Evolutionary conservation across 1,140 invertebrate genomes (phyloP).

Genomic region (Melipona quadrifasciata): DNA sequence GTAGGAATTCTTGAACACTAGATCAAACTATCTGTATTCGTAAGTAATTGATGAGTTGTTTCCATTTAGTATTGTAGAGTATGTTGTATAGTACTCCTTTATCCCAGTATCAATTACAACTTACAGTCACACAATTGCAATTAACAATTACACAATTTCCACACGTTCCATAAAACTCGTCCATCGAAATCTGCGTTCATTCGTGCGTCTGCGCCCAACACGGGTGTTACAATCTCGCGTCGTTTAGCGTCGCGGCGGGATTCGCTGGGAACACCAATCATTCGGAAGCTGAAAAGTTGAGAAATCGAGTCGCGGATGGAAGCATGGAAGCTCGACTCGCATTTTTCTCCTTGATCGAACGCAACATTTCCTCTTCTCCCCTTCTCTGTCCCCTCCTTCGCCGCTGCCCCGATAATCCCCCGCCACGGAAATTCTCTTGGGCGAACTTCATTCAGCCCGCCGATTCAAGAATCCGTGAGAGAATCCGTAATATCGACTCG

Average conservation of each 20-base stretch:
- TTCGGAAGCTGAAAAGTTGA: not conserved
- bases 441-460: conserved; percentile 51
- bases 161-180: not conserved
- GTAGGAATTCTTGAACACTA: not conserved
- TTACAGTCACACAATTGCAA: too few relatives aligned
- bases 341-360: conserved; percentile 19
- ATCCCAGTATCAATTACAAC: too few relatives aligned
- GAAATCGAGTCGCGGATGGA: not conserved
- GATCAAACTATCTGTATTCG: not conserved
- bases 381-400: not conserved
- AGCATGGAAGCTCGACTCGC: not conserved
- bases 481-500: conserved; percentile 61
- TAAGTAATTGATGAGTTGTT: too few relatives aligned
- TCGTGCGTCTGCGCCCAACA: not conserved
- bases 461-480: conserved; percentile 35
- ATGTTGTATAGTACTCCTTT: too few relatives aligned
- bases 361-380: conserved; percentile 3
- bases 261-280: not conserved
- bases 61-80: too few relatives aligned
- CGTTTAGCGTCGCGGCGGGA: not conserved
- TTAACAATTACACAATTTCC: not conserved
- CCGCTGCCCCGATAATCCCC: conserved; percentile 32
- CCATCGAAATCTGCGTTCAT: not conserved
- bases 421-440: conserved; percentile 36
- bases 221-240: not conserved